These are phyloP conservation scores for Pangasianodon gigas DNA, from an alignment of 2,113 vertebrate genomes.

Conservation along the genomic window DNA sequence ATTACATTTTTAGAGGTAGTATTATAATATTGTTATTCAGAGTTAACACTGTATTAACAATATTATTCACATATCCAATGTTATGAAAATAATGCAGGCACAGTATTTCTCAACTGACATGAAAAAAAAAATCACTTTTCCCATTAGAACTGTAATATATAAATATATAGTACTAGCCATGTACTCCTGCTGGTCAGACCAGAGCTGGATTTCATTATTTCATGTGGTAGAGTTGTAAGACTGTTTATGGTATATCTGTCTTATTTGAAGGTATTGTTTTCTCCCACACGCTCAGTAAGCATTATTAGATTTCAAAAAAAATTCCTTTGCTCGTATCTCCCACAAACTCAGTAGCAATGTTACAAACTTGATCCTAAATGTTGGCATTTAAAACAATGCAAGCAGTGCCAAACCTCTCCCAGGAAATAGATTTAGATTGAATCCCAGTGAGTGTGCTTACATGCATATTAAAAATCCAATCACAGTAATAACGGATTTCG, in stretches of 20 bases:
- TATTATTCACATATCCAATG: not conserved
- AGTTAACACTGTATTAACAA: not conserved
- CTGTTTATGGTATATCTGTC: not conserved
- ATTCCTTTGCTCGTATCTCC: not conserved
- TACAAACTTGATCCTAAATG: not conserved
- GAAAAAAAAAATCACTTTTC: not conserved
- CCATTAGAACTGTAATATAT: not conserved
- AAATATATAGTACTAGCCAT: not conserved
- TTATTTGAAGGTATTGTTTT: constrained; percentile 6
- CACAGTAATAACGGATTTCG: not conserved
- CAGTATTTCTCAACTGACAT: not conserved
- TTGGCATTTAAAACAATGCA: not conserved
- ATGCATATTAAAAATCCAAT: not conserved
- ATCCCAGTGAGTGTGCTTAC: not conserved
- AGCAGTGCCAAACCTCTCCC: not conserved
- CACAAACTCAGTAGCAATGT: not conserved
- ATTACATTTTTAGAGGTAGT: not conserved
- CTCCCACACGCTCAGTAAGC: not conserved
- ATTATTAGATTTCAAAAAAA: constrained; percentile 18
- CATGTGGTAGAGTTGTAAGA: not conserved
- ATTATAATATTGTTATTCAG: not conserved
- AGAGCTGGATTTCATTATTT: not conserved
- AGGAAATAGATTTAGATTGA: not conserved
- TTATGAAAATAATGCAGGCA: not conserved
- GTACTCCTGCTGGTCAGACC: not conserved